phyloP scores from a whole-genome alignment of 2,797 vertebrate genomes.

The Platyrinchus mystaceus region DNA sequence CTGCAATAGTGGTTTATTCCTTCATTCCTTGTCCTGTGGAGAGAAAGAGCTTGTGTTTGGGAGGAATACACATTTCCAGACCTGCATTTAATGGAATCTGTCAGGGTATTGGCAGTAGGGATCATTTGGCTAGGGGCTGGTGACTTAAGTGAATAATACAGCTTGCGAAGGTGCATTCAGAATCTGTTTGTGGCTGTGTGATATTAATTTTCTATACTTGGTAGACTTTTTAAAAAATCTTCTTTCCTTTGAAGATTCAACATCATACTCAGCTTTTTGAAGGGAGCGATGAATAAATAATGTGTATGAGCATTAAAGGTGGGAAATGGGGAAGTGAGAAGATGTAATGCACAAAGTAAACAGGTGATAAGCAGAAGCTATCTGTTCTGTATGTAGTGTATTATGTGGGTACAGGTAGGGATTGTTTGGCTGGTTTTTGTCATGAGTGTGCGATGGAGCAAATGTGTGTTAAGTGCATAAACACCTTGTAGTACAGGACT shows the following conservation, averaged over 20 bases:
- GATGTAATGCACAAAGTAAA: rapidly evolving
- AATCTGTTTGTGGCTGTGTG: background rate
- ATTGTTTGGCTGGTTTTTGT: background rate
- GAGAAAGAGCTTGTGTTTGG: background rate
- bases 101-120: background rate
- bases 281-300: background rate
- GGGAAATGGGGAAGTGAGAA: background rate
- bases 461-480: background rate
- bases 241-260: background rate
- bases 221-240: background rate
- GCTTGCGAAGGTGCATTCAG: background rate
- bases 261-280: background rate
- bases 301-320: background rate
- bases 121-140: background rate
- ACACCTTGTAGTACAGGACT: background rate
- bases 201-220: background rate
- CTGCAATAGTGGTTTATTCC: background rate
- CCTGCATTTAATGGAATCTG: background rate
- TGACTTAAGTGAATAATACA: background rate
- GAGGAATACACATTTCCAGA: background rate
- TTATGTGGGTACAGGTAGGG: background rate
- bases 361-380: background rate
- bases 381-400: background rate
- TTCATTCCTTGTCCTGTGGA: background rate
- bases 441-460: background rate